Percentiles rank a stretch among this genome's conserved stretches.
Conservation (phyloP, 1,140 invertebrate species). For the Riptortus pedestris region DNA sequence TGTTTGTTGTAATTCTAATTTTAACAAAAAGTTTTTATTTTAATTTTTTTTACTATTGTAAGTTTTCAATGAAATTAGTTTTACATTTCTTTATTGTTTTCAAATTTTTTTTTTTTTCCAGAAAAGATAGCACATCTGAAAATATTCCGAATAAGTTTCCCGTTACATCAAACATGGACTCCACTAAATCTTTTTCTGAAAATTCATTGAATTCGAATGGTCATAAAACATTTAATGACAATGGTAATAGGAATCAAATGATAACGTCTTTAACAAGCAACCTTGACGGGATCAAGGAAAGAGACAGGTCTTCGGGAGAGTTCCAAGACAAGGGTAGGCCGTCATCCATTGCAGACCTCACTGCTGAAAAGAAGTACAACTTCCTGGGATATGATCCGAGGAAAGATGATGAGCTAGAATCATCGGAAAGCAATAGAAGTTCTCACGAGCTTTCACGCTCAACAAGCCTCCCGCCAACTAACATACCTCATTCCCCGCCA, state of each 20-base stretch:
- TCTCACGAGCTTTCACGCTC: background rate
- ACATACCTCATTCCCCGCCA: constrained; percentile 18
- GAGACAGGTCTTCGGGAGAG: background rate
- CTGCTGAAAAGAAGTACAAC: constrained; percentile 28
- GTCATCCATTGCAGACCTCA: constrained; percentile 15
- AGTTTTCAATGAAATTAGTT: background rate
- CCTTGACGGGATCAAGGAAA: background rate
- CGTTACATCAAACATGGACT: background rate
- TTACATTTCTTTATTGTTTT: background rate
- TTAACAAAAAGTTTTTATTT: too few species aligned
- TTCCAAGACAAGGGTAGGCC: constrained; percentile 10
- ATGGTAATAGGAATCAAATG: background rate
- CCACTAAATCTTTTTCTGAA: background rate
- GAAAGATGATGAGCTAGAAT: constrained; percentile 15
- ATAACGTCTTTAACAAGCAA: background rate
- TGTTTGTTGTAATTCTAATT: too few species aligned
- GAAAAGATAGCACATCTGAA: constrained; percentile 4
- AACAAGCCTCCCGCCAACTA: background rate
- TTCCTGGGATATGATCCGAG: constrained; percentile 30
- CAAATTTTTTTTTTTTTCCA: background rate
- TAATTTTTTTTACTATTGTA: background rate
- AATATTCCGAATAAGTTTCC: background rate
- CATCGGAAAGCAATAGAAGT: background rate
- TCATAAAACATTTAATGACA: background rate
- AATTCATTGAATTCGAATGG: background rate